Percentiles rank a stretch among this genome's conserved stretches.
These are phyloP conservation scores for Sternarchorhynchus goeldii DNA, from an alignment of 2,797 vertebrate species.

Conservation along the genomic window DNA sequence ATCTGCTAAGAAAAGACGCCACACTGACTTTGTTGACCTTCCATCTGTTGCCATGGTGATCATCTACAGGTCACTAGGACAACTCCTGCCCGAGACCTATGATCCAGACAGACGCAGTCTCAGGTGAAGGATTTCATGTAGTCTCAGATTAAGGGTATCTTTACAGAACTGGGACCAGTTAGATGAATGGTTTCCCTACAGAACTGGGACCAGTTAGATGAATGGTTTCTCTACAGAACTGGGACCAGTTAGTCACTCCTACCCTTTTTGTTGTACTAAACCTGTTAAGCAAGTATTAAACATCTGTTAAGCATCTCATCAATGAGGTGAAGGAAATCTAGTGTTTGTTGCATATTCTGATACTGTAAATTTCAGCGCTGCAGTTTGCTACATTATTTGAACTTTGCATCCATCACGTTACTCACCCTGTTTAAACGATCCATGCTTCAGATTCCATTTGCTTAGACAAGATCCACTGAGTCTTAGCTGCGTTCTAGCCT, in stretches of 20 bases:
- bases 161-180: too few relatives aligned
- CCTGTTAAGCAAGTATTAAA: not conserved
- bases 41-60: slow-evolving; percentile 79
- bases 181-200: not conserved
- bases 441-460: too few relatives aligned
- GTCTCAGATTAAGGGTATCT: not conserved
- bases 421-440: too few relatives aligned
- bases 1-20: slow-evolving; percentile 71
- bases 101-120: slow-evolving; percentile 83
- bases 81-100: slow-evolving; percentile 82
- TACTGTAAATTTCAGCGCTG: too few relatives aligned
- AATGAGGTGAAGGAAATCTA: too few relatives aligned
- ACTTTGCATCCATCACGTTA: too few relatives aligned
- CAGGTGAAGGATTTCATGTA: slow-evolving; percentile 67
- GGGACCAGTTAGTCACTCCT: not conserved
- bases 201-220: not conserved
- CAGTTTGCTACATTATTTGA: too few relatives aligned
- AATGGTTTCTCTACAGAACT: too few relatives aligned
- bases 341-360: too few relatives aligned
- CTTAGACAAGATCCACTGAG: too few relatives aligned
- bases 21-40: slow-evolving; percentile 65
- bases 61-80: slow-evolving; percentile 80
- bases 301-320: too few relatives aligned
- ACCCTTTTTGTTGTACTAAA: not conserved
- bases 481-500: too few relatives aligned